Evolutionary conservation across 1,140 invertebrate genomes (phyloP).

Genomic region (Vollenhovia emeryi): DNA sequence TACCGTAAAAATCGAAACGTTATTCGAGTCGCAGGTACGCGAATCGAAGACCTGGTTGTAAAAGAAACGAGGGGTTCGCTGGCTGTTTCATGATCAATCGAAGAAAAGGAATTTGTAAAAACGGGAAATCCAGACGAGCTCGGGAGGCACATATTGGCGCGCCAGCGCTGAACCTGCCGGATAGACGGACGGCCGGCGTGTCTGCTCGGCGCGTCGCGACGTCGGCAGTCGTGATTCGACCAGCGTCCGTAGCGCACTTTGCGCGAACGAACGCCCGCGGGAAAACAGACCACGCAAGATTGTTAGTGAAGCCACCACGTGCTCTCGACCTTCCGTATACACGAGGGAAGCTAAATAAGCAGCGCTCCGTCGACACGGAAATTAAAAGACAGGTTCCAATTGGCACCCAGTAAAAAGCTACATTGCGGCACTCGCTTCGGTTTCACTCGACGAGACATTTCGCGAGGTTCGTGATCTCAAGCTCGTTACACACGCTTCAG

Average conservation of each 20-base stretch:
- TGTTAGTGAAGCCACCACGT: background rate
- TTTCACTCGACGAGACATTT: background rate
- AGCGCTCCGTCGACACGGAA: background rate
- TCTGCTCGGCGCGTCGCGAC: constrained; percentile 42
- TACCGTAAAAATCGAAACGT: background rate
- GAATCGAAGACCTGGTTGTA: background rate
- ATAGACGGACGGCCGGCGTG: constrained; percentile 45
- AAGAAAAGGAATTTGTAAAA: background rate
- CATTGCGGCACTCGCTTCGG: background rate
- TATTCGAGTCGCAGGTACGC: background rate
- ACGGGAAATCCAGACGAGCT: background rate
- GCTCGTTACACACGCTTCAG: background rate
- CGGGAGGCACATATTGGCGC: background rate
- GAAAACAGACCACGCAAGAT: background rate
- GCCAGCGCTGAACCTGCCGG: constrained; percentile 32
- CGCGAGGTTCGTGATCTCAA: background rate
- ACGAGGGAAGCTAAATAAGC: background rate
- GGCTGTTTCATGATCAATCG: background rate
- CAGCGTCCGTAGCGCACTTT: constrained; percentile 41
- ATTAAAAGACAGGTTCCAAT: background rate
- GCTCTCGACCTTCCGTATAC: background rate
- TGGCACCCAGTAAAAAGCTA: background rate
- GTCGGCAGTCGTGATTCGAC: constrained; percentile 66
- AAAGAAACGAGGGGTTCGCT: background rate
- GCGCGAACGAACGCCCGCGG: background rate